phyloP scores from a whole-genome alignment of 2,888 invertebrate genomes.

The Yponomeuta evonymella region DNA sequence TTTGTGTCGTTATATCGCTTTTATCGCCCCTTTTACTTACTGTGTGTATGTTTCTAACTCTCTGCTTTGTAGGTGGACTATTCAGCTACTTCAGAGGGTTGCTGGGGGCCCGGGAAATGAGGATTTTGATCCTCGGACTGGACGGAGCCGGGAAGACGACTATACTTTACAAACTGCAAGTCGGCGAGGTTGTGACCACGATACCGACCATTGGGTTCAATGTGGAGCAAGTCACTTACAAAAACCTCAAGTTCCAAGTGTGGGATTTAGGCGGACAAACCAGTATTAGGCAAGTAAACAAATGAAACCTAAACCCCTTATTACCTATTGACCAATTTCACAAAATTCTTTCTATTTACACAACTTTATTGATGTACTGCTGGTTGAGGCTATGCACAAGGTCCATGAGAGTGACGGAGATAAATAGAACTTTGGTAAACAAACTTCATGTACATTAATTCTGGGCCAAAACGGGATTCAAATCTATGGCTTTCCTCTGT shows the following conservation, averaged over 20 bases:
- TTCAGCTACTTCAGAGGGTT: conserved; percentile 97
- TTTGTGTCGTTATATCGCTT: conserved; percentile 29
- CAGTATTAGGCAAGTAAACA: conserved; percentile 88
- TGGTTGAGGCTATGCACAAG: no score
- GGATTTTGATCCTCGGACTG: conserved; percentile 97
- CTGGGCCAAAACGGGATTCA: no score
- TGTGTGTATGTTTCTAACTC: not conserved
- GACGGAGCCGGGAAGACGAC: conserved; percentile 99
- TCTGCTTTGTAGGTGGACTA: conserved; percentile 85
- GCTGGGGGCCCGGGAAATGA: conserved; percentile 97
- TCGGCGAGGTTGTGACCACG: conserved; percentile 98
- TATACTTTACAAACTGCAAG: conserved; percentile 97
- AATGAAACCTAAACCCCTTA: not conserved
- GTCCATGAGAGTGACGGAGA: no score
- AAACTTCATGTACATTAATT: no score
- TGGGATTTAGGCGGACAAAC: conserved; percentile 99
- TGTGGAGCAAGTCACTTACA: conserved; percentile 99
- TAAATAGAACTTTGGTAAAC: no score
- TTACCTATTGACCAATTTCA: no score
- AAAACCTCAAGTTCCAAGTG: conserved; percentile 99
- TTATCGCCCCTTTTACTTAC: not conserved
- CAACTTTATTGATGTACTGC: no score
- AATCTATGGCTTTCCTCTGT: no score
- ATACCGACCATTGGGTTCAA: conserved; percentile 99
- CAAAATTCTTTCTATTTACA: no score